Evolutionary conservation across 1,140 invertebrate genomes (phyloP).

Genomic region (Drosophila nigrodunni): DNA sequence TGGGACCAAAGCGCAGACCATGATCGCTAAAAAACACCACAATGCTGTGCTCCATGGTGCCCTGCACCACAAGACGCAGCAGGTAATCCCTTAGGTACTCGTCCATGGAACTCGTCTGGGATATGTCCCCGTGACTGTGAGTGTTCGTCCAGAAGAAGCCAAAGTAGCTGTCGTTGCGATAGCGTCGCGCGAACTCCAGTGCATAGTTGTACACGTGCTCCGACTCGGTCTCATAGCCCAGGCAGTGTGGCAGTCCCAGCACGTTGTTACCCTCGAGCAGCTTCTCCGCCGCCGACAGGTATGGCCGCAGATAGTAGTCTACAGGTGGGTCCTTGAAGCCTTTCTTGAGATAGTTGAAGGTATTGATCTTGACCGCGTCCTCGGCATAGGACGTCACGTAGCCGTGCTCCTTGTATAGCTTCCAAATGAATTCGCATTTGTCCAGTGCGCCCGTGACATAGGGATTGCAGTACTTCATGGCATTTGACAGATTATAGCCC

Average conservation of each 20-base stretch:
- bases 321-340: constrained; percentile 92
- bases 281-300: constrained; percentile 88
- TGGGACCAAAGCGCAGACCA: constrained; percentile 94
- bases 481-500: constrained; percentile 86
- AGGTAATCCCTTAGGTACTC: constrained; percentile 87
- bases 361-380: constrained; percentile 90
- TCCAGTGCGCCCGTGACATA: constrained; percentile 85
- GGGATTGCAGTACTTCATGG: constrained; percentile 86
- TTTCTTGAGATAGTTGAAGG: constrained; percentile 92
- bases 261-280: constrained; percentile 84
- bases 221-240: constrained; percentile 86
- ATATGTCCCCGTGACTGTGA: constrained; percentile 91
- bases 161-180: constrained; percentile 87
- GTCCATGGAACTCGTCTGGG: constrained; percentile 90
- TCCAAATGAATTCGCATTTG: constrained; percentile 92
- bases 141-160: constrained; percentile 92
- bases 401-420: constrained; percentile 88
- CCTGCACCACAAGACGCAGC: constrained; percentile 86
- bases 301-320: constrained; percentile 93
- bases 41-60: constrained; percentile 88
- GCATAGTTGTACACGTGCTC: constrained; percentile 87
- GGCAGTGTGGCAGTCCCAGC: constrained; percentile 85
- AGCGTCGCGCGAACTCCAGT: constrained; percentile 86
- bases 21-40: constrained; percentile 96
- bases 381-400: constrained; percentile 93